phyloP scores from a whole-genome alignment of 2,113 vertebrate species.

The Suricata suricatta region DNA sequence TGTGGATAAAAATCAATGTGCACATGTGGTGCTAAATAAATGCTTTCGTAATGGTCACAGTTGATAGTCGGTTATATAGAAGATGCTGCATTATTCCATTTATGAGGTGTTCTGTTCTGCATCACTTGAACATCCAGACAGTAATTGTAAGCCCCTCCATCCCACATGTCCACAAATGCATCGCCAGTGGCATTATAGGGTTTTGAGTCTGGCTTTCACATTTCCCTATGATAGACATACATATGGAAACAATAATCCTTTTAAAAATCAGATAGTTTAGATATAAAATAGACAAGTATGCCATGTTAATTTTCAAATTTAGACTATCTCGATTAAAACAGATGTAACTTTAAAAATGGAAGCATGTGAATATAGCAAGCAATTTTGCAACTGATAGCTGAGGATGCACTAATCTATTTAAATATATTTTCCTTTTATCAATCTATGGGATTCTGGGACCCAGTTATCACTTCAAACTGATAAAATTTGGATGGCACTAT shows the following conservation, averaged over 20 bases:
- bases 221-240: background rate
- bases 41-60: background rate
- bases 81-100: background rate
- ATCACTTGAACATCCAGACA: background rate
- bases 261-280: constrained; percentile 31
- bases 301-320: constrained; percentile 57
- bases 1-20: background rate
- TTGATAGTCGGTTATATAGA: background rate
- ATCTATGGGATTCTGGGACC: constrained; percentile 61
- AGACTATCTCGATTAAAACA: constrained; percentile 59
- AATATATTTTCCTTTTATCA: constrained; percentile 71
- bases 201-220: background rate
- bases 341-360: constrained; percentile 68
- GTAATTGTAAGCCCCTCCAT: background rate
- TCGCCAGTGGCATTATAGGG: background rate
- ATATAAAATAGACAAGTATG: constrained; percentile 24
- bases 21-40: background rate
- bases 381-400: constrained; percentile 57
- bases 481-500: constrained; percentile 62
- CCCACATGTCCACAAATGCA: background rate
- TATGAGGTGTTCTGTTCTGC: background rate
- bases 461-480: constrained; percentile 59
- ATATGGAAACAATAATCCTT: background rate
- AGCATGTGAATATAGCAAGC: constrained; percentile 39
- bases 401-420: constrained; percentile 61